Conservation (phyloP, 2,113 vertebrate species). For the Toxostoma redivivum region DNA sequence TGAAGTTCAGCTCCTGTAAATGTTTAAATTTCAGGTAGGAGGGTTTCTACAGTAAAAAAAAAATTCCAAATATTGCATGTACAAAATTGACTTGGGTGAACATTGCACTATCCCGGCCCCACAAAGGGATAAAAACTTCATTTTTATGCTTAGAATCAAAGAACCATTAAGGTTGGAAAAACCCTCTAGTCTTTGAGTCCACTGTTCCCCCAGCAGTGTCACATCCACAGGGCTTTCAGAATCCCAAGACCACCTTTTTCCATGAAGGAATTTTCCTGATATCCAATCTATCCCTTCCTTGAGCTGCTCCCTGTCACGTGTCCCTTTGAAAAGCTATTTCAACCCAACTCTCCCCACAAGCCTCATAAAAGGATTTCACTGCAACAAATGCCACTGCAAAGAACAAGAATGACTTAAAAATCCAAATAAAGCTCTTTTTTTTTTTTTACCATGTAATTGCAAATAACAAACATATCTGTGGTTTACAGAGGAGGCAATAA, state of each 20-base stretch:
- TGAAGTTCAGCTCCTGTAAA: not conserved
- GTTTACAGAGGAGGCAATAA: conserved; percentile 40
- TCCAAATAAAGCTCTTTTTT: not conserved
- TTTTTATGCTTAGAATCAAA: not conserved
- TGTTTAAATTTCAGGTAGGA: not conserved
- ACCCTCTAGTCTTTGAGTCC: not conserved
- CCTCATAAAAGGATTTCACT: not conserved
- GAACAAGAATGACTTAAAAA: conserved; percentile 23
- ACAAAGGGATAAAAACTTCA: not conserved
- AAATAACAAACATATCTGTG: conserved; percentile 57
- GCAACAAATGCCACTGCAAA: not conserved
- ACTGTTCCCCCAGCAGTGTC: not conserved
- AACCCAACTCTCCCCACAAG: not conserved
- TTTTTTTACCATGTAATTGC: not conserved
- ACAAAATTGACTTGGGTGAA: not conserved
- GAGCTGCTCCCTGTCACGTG: fast-evolving
- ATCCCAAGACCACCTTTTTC: not conserved
- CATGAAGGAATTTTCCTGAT: not conserved
- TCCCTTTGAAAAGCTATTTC: not conserved
- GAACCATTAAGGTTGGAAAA: not conserved
- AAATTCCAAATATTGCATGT: not conserved
- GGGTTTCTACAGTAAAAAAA: not conserved
- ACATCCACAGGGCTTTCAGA: not conserved
- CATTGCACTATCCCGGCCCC: fast-evolving
- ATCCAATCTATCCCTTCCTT: not conserved